Evolutionary conservation across 2,113 vertebrate species (phyloP).

Genomic region (Stercorarius parasiticus): DNA sequence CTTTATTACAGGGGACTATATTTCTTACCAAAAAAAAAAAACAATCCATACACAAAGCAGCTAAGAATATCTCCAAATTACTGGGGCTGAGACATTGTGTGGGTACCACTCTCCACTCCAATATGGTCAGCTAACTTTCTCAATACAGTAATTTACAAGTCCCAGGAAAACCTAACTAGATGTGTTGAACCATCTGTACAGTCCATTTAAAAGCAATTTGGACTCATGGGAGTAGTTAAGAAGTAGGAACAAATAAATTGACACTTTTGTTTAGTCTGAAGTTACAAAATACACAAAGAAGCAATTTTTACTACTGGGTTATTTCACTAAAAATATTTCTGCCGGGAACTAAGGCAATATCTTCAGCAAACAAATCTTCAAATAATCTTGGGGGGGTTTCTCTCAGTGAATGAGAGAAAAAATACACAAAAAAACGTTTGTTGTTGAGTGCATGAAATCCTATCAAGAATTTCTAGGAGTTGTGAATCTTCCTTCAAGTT

Average conservation of each 20-base stretch:
- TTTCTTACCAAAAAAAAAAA: neutral
- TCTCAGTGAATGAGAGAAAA: neutral
- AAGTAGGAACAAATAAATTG: neutral
- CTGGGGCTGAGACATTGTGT: neutral
- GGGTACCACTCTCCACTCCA: neutral
- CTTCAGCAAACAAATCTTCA: neutral
- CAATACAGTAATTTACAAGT: neutral
- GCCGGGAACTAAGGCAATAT: neutral
- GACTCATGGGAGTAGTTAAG: neutral
- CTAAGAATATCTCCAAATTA: neutral
- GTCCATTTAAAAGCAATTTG: neutral
- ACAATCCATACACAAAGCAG: neutral
- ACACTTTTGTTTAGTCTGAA: neutral
- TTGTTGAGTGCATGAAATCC: neutral
- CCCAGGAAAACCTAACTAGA: neutral
- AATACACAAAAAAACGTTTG: rapidly evolving
- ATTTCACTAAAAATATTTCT: neutral
- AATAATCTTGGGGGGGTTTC: neutral
- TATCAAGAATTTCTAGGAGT: neutral
- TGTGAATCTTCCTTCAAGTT: neutral
- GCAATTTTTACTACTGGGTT: neutral
- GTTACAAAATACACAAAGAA: neutral
- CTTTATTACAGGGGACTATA: neutral
- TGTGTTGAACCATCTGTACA: neutral
- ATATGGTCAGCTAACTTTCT: neutral